Percentiles rank a stretch among this genome's conserved stretches.
phyloP scores from a whole-genome alignment of 35 echinoderm and acorn worm genomes.

The Patiria miniata region DNA sequence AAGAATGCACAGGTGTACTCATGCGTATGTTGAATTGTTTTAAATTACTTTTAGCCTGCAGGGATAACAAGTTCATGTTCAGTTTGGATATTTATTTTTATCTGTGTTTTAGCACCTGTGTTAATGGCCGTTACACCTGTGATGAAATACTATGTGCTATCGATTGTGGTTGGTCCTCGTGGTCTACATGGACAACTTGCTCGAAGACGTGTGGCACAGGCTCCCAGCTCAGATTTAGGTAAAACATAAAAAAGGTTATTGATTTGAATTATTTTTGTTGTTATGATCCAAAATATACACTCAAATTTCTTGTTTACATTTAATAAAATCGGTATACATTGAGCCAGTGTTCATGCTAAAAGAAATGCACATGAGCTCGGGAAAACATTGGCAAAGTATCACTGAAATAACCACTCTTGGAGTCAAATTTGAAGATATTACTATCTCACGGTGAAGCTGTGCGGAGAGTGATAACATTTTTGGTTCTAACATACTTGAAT shows the following conservation, averaged over 20 bases:
- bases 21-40: too few species aligned
- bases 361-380: too few species aligned
- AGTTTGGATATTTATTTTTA: too few species aligned
- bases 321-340: not conserved
- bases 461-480: too few species aligned
- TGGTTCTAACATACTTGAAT: not conserved
- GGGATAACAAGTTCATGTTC: too few species aligned
- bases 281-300: not conserved
- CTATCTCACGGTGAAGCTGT: too few species aligned
- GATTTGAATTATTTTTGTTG: not conserved
- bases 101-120: slow-evolving; percentile 47
- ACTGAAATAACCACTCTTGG: too few species aligned
- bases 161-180: slow-evolving; percentile 71
- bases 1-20: too few species aligned
- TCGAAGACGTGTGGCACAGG: slow-evolving; percentile 64
- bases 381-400: too few species aligned
- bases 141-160: slow-evolving; percentile 52
- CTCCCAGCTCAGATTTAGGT: slow-evolving; percentile 67
- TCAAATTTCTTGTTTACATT: not conserved
- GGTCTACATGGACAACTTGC: slow-evolving; percentile 75
- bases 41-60: too few species aligned
- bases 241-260: not conserved
- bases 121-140: slow-evolving; percentile 57
- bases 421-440: too few species aligned
- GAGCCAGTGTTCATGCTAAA: too few species aligned